Percentiles rank a stretch among this genome's conserved stretches.
Conservation (phyloP, 1,140 invertebrate genomes). For the Pogonomyrmex barbatus region DNA sequence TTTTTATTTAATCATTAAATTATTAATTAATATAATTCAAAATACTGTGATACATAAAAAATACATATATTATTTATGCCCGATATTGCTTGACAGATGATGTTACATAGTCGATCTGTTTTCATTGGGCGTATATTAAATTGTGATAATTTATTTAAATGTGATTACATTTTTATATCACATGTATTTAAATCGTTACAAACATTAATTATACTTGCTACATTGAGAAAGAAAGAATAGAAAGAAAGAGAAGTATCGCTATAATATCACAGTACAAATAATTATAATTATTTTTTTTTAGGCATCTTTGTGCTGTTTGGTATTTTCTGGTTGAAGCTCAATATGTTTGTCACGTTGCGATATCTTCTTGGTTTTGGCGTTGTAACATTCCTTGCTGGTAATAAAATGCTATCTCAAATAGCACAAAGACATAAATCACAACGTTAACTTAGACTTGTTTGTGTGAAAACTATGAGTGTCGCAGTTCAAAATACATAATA, state of each 20-base stretch:
- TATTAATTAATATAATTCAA: background rate
- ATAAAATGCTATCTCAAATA: conserved; percentile 93
- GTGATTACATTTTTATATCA: conserved; percentile 66
- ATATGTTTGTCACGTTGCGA: conserved; percentile 98
- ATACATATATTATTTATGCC: conserved; percentile 62
- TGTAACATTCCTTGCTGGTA: conserved; percentile 97
- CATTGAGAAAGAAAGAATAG: background rate
- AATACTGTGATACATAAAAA: conserved; percentile 1
- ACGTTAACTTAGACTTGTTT: conserved; percentile 63
- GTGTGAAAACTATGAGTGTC: background rate
- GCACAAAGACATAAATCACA: conserved; percentile 86
- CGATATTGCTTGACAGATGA: conserved; percentile 78
- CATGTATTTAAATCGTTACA: conserved; percentile 84
- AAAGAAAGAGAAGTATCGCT: background rate
- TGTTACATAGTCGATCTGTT: conserved; percentile 74
- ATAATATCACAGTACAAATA: background rate
- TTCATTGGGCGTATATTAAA: conserved; percentile 80
- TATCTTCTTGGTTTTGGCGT: conserved; percentile 94
- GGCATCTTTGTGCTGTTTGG: conserved; percentile 95
- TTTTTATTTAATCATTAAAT: background rate
- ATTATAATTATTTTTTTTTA: conserved; percentile 83
- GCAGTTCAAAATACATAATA: conserved; percentile 24
- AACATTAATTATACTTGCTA: conserved; percentile 26
- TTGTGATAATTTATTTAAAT: conserved; percentile 83
- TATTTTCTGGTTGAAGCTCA: conserved; percentile 95